Evolutionary conservation across 2,888 invertebrate genomes (phyloP), one percentile per base, ranked within the genome.

Genomic region (Brenthis hecate): DNA sequence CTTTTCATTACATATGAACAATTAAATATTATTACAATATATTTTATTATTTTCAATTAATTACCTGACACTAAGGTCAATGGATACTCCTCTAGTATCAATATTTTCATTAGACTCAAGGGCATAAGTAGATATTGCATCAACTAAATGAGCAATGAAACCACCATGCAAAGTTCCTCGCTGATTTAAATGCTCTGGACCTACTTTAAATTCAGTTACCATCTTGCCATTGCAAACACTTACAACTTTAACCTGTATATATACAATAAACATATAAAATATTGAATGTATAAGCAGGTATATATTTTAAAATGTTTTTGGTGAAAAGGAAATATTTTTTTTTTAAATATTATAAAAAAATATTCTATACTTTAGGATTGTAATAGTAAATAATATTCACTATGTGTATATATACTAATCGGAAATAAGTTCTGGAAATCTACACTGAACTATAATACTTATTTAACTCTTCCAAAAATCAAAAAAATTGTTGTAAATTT

Each of bases 111-210:
- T 94, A 0, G 96, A 95, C 81, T 96, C 94, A 1, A 98, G 84
- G 0, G 97, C 98, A 81, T 95, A 95, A 0, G 96, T 96, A 0
- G 98, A 97, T 28, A 98, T 84, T 2, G 91, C 89, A 76, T 93
- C 93, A 0, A 97, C 95, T 13, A 98, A 84, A 0, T 97, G 96
- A 3, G 97, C 96, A 4, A 96, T 96, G 77, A 97, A 95, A 6
- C 98, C 98, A 2, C 98, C 98, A 81, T 98, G 98, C 5, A 98
- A 85, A 0, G 95, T 94, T 0, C 97, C 97, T 48, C 92, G 84
- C 14, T 92, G 86, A 86, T 98, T 98, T 2, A 96, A 88, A 81
- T 97, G 96, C 74, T 96, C 96, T 4, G 95, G 91, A 0, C 91
- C 93, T 0, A 98, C 95, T 76, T 94, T 94, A 80, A 98, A 94